phyloP scores from a whole-genome alignment of 64 coral and sea anemone species.

The Montipora foliosa region DNA sequence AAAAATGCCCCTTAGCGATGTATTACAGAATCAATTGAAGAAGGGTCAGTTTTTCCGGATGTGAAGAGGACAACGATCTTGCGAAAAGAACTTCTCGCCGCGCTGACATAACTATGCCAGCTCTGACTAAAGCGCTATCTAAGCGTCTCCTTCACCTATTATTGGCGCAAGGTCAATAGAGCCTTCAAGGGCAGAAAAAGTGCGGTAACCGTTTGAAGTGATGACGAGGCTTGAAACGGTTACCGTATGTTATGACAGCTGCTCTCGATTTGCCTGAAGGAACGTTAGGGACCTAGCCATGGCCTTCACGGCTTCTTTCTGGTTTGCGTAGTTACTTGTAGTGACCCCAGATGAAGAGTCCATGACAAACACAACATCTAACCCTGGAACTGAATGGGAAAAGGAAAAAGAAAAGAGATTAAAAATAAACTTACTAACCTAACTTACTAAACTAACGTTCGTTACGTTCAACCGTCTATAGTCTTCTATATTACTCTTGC shows the following conservation, averaged over 20 bases:
- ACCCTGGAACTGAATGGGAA: not conserved
- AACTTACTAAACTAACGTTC: no score
- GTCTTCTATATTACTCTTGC: no score
- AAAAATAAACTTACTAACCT: no score
- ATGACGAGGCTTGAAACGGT: not conserved
- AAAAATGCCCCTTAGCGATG: not conserved
- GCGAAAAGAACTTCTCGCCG: constrained; percentile 24
- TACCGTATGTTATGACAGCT: constrained; percentile 60
- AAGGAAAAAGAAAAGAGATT: no score
- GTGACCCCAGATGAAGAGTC: constrained; percentile 52
- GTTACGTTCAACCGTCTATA: no score
- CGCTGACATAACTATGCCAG: not conserved
- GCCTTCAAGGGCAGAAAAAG: constrained; percentile 24
- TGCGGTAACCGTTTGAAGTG: not conserved
- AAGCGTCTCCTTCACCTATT: constrained; percentile 26
- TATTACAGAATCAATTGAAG: constrained; percentile 2
- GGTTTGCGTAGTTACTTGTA: not conserved
- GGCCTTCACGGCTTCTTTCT: constrained; percentile 44
- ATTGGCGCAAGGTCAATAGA: constrained; percentile 17
- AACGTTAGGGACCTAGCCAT: constrained; percentile 51
- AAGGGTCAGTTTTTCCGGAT: constrained; percentile 1
- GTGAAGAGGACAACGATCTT: constrained; percentile 16
- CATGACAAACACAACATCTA: constrained; percentile 48
- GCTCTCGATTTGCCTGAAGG: constrained; percentile 54
- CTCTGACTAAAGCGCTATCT: constrained; percentile 28